These are phyloP conservation scores for Macrobrachium nipponense DNA, from an alignment of 1,140 invertebrate genomes.

Conservation along the genomic window DNA sequence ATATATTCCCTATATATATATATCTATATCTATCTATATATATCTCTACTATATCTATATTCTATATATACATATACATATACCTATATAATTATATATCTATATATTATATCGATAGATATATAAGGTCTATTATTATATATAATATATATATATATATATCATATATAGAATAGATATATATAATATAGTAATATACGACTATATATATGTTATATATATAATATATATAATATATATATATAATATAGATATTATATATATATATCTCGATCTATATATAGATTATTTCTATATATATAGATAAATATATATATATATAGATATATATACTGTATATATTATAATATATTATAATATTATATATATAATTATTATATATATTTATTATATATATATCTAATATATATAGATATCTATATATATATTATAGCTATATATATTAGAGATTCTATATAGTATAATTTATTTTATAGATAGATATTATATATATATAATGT, in stretches of 20 bases:
- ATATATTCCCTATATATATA: not conserved
- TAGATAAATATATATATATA: not conserved
- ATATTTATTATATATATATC: constrained; percentile 4
- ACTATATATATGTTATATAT: constrained; percentile 10
- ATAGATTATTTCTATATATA: too few species aligned
- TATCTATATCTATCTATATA: not conserved
- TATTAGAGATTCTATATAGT: too few species aligned
- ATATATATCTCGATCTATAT: too few species aligned
- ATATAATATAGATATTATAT: not conserved
- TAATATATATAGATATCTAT: not conserved
- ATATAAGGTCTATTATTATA: too few species aligned
- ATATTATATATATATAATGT: too few species aligned
- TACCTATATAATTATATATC: not conserved
- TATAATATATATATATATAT: constrained; percentile 10
- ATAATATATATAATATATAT: constrained; percentile 10
- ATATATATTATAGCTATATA: not conserved
- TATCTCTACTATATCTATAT: not conserved
- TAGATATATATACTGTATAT: not conserved
- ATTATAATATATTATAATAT: too few species aligned
- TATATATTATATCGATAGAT: not conserved
- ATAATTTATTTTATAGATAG: too few species aligned
- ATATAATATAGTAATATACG: too few species aligned
- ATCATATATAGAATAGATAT: not conserved
- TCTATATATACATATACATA: not conserved
- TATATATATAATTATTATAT: constrained; percentile 10